Percentiles rank a stretch among this genome's conserved stretches.
phyloP scores from a whole-genome alignment of 2,113 vertebrate species.

The Malaclemys terrapin region DNA sequence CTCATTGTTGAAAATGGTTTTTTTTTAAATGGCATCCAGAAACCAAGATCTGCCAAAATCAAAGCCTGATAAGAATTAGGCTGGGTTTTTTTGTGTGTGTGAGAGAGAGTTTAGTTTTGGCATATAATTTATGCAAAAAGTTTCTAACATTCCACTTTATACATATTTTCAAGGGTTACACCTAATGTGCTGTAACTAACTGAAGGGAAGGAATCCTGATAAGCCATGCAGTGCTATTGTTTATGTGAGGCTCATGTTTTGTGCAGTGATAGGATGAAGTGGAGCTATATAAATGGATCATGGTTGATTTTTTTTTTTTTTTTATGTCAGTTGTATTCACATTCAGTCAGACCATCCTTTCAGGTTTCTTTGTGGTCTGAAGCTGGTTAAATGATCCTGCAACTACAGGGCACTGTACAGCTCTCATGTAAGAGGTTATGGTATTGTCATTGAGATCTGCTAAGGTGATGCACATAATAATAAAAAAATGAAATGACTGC shows the following conservation, averaged over 20 bases:
- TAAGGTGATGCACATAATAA: neutral
- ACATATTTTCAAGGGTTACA: neutral
- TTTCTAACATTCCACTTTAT: neutral
- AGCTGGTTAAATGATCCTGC: rapidly evolving
- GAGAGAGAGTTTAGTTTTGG: neutral
- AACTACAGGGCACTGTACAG: neutral
- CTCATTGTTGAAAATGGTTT: neutral
- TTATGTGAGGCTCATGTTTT: neutral
- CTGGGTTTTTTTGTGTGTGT: neutral
- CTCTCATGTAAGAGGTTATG: neutral
- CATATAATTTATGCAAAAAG: neutral
- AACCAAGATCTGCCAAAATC: neutral
- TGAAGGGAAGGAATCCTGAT: neutral
- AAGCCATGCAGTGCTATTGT: neutral
- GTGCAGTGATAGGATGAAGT: neutral
- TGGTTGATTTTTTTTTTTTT: neutral
- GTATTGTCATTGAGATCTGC: neutral
- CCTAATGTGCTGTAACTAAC: rapidly evolving
- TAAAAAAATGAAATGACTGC: neutral
- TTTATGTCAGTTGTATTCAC: neutral
- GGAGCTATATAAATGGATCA: neutral
- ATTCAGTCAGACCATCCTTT: neutral
- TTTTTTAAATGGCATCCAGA: neutral
- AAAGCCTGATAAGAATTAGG: neutral
- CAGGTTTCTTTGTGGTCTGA: neutral